Conservation (phyloP, 2,797 vertebrate species). For the Sibirionetta formosa region DNA sequence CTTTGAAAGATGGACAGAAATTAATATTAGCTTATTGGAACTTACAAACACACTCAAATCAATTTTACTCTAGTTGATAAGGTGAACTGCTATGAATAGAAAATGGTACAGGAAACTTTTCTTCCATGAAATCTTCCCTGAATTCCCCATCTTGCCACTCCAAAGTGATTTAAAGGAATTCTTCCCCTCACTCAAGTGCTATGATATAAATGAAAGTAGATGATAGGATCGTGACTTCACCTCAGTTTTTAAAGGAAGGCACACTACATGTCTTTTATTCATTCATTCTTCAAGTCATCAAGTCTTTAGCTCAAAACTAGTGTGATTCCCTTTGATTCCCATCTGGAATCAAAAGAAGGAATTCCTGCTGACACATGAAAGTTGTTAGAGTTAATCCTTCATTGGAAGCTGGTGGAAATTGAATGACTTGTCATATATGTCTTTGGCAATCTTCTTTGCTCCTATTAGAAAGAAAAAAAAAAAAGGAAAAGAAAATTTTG, state of each 20-base stretch:
- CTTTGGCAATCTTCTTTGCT: neutral
- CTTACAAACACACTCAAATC: neutral
- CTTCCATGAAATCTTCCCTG: neutral
- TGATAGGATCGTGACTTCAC: neutral
- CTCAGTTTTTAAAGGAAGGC: neutral
- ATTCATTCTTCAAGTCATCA: neutral
- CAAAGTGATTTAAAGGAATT: neutral
- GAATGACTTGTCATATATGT: neutral
- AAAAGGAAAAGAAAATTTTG: neutral
- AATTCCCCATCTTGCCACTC: neutral
- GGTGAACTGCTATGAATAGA: neutral
- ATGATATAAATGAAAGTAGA: neutral
- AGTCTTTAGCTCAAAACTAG: neutral
- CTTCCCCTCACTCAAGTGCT: neutral
- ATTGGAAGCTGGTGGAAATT: neutral
- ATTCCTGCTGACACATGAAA: neutral
- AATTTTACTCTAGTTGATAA: neutral
- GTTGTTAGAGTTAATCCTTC: neutral
- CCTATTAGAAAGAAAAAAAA: neutral
- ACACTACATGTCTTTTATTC: neutral
- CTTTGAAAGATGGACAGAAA: neutral
- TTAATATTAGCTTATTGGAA: neutral
- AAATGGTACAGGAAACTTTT: neutral
- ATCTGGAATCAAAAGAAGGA: neutral
- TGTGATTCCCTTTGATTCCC: neutral